A percentile compares a stretch with the other conserved stretches of the same genome.
Conservation (phyloP, 2,888 invertebrate genomes). For the Chymomyza caudatula region DNA sequence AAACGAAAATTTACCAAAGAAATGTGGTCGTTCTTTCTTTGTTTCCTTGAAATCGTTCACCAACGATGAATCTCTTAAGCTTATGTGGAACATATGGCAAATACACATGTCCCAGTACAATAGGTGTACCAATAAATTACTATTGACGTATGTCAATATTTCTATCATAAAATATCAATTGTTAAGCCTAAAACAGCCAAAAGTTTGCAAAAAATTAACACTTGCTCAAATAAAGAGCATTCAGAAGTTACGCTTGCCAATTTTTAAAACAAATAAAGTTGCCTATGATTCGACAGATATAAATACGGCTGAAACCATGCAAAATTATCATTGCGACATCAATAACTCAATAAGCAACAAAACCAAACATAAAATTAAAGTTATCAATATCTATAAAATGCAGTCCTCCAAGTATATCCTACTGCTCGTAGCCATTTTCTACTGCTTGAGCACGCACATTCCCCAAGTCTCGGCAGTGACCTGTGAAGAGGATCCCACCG, state of each 20-base stretch:
- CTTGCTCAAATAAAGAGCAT: neutral
- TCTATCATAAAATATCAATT: neutral
- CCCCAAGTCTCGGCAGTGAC: conserved; percentile 23
- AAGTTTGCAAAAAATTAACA: neutral
- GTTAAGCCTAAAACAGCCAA: neutral
- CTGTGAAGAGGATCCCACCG: neutral
- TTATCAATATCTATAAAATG: too few species aligned
- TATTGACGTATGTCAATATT: neutral
- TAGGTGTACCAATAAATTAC: neutral
- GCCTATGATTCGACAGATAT: conserved; percentile 15
- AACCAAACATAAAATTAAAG: conserved; percentile 19
- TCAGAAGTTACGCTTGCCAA: neutral
- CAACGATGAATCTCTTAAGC: neutral
- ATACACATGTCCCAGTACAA: neutral
- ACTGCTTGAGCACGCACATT: conserved; percentile 19
- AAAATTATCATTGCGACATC: neutral
- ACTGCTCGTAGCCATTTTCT: conserved; percentile 25
- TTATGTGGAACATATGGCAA: neutral
- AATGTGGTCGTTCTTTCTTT: too few species aligned
- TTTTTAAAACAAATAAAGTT: neutral
- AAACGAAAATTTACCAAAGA: too few species aligned
- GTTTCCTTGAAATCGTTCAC: too few species aligned
- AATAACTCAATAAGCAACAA: neutral
- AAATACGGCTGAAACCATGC: conserved; percentile 15
- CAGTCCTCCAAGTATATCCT: conserved; percentile 8